phyloP scores from a whole-genome alignment of 1,140 invertebrate genomes.

The Megathymus violae region DNA sequence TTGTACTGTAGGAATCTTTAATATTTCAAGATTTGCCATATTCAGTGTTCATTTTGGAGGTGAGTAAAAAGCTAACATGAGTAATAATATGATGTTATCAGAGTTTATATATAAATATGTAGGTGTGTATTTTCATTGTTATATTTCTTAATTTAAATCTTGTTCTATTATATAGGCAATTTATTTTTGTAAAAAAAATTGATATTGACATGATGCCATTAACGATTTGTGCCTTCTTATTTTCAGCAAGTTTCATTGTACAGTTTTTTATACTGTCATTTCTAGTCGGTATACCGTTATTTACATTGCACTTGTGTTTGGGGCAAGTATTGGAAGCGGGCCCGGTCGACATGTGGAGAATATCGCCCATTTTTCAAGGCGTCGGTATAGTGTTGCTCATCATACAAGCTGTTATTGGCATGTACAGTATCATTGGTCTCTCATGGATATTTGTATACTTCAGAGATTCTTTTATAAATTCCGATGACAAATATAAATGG shows the following conservation, averaged over 20 bases:
- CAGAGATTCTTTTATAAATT: slow-evolving; percentile 94
- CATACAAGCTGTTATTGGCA: slow-evolving; percentile 91
- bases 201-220: too few species aligned
- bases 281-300: slow-evolving; percentile 92
- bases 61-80: slow-evolving; percentile 59
- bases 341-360: slow-evolving; percentile 95
- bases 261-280: slow-evolving; percentile 94
- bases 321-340: slow-evolving; percentile 94
- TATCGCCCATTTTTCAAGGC: slow-evolving; percentile 95
- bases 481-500: slow-evolving; percentile 92
- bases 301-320: slow-evolving; percentile 93
- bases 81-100: too few species aligned
- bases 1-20: slow-evolving; percentile 94
- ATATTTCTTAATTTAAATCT: too few species aligned
- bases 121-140: too few species aligned
- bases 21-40: slow-evolving; percentile 94
- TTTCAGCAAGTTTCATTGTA: slow-evolving; percentile 93
- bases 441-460: slow-evolving; percentile 96
- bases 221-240: slow-evolving; percentile 42
- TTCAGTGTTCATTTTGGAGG: slow-evolving; percentile 94
- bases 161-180: too few species aligned
- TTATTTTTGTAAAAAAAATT: too few species aligned
- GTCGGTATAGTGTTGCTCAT: slow-evolving; percentile 92
- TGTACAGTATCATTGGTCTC: slow-evolving; percentile 93
- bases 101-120: too few species aligned